These are phyloP conservation scores for Aspidoscelis tigris DNA, from an alignment of 2,113 vertebrate genomes.

Conservation along the genomic window DNA sequence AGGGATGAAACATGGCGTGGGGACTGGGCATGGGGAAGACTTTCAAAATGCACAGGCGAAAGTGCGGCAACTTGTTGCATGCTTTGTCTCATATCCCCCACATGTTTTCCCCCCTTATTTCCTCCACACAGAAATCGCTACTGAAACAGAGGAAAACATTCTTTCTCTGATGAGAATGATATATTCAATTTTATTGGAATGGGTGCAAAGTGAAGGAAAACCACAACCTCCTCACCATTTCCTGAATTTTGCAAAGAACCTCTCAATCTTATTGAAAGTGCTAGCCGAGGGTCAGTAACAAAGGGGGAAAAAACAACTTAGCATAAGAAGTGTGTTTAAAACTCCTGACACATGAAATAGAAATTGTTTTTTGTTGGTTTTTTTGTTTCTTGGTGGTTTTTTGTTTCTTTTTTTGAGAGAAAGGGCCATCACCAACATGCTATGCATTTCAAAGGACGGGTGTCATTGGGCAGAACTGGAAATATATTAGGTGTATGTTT, in stretches of 20 bases:
- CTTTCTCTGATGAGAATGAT: not conserved
- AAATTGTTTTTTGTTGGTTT: not conserved
- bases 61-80: not conserved
- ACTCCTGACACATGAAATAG: not conserved
- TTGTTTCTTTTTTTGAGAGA: no score
- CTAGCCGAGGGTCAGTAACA: not conserved
- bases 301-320: not conserved
- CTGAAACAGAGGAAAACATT: not conserved
- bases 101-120: no score
- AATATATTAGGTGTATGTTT: no score
- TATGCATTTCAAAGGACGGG: no score
- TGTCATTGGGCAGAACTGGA: no score
- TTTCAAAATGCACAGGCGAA: not conserved
- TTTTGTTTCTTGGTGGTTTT: no score
- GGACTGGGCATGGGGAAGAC: not conserved
- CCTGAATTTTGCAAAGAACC: not conserved
- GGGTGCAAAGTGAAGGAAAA: not conserved
- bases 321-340: not conserved
- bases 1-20: no score
- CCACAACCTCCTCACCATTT: not conserved
- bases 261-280: not conserved
- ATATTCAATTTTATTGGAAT: not conserved
- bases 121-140: slow-evolving; percentile 6
- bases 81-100: no score
- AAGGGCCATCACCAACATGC: no score